Percentiles rank a stretch among this genome's conserved stretches.
Conservation (phyloP, 2,113 vertebrate genomes). For the Podocnemis expansa region DNA sequence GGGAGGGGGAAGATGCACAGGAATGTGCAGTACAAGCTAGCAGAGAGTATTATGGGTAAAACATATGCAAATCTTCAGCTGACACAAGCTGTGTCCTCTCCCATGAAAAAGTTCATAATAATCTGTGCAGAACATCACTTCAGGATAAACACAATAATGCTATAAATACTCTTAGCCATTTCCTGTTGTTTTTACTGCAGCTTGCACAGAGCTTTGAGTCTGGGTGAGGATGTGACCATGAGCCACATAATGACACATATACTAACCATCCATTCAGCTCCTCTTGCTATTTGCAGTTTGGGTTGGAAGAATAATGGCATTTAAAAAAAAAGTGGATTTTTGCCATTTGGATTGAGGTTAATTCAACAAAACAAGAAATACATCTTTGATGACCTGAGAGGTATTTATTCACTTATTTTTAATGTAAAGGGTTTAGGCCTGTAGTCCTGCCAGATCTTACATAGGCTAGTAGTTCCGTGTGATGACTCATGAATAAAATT, state of each 20-base stretch:
- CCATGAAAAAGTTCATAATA: constrained; percentile 55
- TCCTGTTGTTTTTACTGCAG: constrained; percentile 80
- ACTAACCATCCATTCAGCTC: constrained; percentile 31
- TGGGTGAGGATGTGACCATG: constrained; percentile 74
- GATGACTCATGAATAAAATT: background rate
- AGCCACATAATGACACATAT: constrained; percentile 57
- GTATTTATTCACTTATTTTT: background rate
- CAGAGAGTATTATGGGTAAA: background rate
- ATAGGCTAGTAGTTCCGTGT: accelerated
- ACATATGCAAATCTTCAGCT: constrained; percentile 44
- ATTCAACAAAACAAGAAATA: background rate
- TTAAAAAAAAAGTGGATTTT: background rate
- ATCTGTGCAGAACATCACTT: constrained; percentile 78
- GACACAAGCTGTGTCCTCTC: constrained; percentile 61
- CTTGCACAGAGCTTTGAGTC: constrained; percentile 61
- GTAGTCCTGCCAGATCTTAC: background rate
- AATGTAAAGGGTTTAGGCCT: background rate
- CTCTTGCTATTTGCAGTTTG: background rate
- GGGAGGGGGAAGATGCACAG: background rate
- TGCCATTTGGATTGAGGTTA: background rate
- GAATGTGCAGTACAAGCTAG: background rate
- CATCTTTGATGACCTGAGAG: accelerated
- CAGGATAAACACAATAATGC: constrained; percentile 78
- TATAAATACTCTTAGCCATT: constrained; percentile 78
- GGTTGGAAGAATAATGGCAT: background rate